Conservation (phyloP, 1,140 invertebrate species). For the Musca domestica region DNA sequence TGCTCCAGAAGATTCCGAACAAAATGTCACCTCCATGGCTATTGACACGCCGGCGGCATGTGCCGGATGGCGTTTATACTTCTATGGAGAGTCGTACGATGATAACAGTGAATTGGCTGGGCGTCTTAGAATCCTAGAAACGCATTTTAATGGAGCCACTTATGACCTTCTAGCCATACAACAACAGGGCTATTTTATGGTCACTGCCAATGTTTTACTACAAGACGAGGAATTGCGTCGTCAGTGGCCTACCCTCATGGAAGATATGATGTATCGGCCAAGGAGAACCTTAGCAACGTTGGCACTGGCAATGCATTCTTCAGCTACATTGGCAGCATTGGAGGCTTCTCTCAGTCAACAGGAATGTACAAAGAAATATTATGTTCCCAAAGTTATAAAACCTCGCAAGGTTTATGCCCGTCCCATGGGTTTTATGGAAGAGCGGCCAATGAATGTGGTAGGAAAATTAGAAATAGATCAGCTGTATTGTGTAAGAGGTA, state of each 20-base stretch:
- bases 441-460: constrained; percentile 32
- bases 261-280: constrained; percentile 60
- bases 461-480: constrained; percentile 52
- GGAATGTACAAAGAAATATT: constrained; percentile 23
- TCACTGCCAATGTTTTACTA: constrained; percentile 53
- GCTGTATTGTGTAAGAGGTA: constrained; percentile 74
- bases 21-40: constrained; percentile 32
- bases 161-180: constrained; percentile 55
- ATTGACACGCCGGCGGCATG: constrained; percentile 52
- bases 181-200: constrained; percentile 55
- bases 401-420: constrained; percentile 39
- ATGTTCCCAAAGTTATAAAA: constrained; percentile 25
- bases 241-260: constrained; percentile 58
- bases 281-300: constrained; percentile 60
- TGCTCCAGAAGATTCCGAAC: constrained; percentile 39
- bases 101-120: constrained; percentile 46
- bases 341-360: background rate
- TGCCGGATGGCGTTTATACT: constrained; percentile 65
- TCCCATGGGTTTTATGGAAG: constrained; percentile 30
- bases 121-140: constrained; percentile 54
- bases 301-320: constrained; percentile 65
- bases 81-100: constrained; percentile 58
- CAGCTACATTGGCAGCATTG: constrained; percentile 42
- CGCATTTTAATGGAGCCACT: constrained; percentile 44
- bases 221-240: constrained; percentile 56